Percentiles rank a stretch among this genome's conserved stretches.
Conservation (phyloP, 2,888 invertebrate genomes). For the Zaprionus obscuricornis region DNA sequence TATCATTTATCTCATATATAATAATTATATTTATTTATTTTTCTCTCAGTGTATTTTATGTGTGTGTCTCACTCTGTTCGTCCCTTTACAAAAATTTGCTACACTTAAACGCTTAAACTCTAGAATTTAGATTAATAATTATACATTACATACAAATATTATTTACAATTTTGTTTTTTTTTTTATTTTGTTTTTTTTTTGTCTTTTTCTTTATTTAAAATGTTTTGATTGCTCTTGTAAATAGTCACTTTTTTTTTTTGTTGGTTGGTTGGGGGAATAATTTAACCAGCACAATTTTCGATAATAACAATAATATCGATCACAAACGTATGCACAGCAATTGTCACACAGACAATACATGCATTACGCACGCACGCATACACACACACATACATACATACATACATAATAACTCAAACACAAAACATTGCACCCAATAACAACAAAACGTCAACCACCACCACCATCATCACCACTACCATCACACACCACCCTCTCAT, state of each 20-base stretch:
- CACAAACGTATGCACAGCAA: conserved; percentile 11
- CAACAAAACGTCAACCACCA: too few species aligned
- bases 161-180: conserved; percentile 41
- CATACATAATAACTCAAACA: too few species aligned
- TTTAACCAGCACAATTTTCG: conserved; percentile 33
- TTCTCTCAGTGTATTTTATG: conserved; percentile 33
- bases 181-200: neutral
- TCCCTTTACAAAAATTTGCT: conserved; percentile 47
- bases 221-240: conserved; percentile 43
- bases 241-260: too few species aligned
- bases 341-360: neutral
- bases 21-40: conserved; percentile 39
- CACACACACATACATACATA: conserved; percentile 16
- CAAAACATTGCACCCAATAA: neutral
- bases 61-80: conserved; percentile 23
- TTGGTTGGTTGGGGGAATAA: too few species aligned
- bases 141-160: conserved; percentile 51
- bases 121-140: too few species aligned
- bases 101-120: conserved; percentile 46
- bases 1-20: too few species aligned
- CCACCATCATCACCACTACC: too few species aligned
- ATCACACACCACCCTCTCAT: conserved; percentile 1
- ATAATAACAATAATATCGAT: conserved; percentile 36
- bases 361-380: neutral
- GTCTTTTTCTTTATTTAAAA: conserved; percentile 8